Conservation (phyloP, 2,888 invertebrate species). For the Bruchidius siliquastri region DNA sequence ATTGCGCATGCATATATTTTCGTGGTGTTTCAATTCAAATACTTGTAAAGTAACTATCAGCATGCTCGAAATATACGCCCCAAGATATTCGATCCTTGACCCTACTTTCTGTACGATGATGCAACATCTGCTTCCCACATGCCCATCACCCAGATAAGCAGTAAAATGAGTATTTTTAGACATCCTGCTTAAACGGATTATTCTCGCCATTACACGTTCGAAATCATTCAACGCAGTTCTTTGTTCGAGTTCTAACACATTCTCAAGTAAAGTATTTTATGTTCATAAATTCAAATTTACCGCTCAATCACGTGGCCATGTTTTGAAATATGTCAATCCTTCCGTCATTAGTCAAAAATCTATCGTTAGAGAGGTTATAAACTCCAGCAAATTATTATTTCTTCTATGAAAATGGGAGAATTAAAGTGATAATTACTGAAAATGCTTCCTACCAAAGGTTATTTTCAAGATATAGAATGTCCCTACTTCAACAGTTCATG, state of each 20-base stretch:
- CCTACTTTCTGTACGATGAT: neutral
- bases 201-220: neutral
- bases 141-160: neutral
- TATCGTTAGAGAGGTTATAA: neutral
- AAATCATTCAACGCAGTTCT: neutral
- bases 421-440: neutral
- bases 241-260: neutral
- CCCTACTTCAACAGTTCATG: slow-evolving; percentile 81
- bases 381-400: neutral
- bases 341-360: neutral
- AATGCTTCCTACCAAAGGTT: slow-evolving; percentile 88
- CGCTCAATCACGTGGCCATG: neutral
- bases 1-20: no score
- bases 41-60: neutral
- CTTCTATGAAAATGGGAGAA: neutral
- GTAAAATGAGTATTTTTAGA: neutral
- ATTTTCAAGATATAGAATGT: slow-evolving; percentile 80
- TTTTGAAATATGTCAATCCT: neutral
- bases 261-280: neutral
- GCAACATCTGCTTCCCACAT: neutral
- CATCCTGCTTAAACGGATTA: neutral
- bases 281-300: neutral
- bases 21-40: no score
- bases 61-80: neutral
- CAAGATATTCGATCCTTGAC: neutral